A percentile compares a stretch with the other conserved stretches of the same genome.
These are phyloP conservation scores for Opisthocomus hoazin DNA, from an alignment of 2,113 vertebrate species.

Conservation along the genomic window DNA sequence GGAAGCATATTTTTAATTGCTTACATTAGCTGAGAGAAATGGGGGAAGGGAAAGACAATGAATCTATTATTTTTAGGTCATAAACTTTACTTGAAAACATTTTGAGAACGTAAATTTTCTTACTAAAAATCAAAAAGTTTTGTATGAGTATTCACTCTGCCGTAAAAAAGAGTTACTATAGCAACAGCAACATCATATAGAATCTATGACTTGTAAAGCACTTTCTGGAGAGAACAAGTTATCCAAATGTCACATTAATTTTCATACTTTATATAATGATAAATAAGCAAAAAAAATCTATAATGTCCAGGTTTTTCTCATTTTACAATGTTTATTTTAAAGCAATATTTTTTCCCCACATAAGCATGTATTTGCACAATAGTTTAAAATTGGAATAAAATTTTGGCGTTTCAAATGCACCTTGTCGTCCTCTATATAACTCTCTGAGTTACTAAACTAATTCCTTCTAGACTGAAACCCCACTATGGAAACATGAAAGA, in stretches of 20 bases:
- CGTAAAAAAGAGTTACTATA: constrained; percentile 63
- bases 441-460: background rate
- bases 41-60: background rate
- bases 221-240: constrained; percentile 36
- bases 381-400: background rate
- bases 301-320: background rate
- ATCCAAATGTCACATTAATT: constrained; percentile 45
- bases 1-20: constrained; percentile 15
- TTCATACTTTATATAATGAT: constrained; percentile 35
- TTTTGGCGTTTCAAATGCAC: background rate
- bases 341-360: background rate
- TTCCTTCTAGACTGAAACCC: background rate
- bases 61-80: constrained; percentile 42
- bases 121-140: constrained; percentile 34
- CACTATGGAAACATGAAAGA: background rate
- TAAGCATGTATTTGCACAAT: background rate
- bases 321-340: constrained; percentile 11
- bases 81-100: constrained; percentile 32
- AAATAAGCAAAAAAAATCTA: constrained; percentile 2
- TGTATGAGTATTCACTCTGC: constrained; percentile 26
- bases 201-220: constrained; percentile 44
- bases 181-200: constrained; percentile 58
- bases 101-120: constrained; percentile 37
- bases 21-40: background rate
- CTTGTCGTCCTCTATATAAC: background rate